A percentile compares a stretch with the other conserved stretches of the same genome.
Conservation (phyloP, 2,888 invertebrate species). For the Nowickia ferox region DNA sequence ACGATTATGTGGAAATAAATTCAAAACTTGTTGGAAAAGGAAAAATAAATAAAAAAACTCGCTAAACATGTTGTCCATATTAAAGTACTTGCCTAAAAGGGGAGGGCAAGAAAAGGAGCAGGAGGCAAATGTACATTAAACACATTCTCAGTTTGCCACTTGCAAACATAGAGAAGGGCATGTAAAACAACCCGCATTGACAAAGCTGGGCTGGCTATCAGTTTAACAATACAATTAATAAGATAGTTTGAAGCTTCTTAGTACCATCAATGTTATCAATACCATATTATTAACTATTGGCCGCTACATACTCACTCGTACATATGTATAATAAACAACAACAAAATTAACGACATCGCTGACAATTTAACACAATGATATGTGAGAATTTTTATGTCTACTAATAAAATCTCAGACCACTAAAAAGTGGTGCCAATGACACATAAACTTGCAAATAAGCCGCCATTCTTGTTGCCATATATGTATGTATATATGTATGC, state of each 20-base stretch:
- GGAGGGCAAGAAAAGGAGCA: neutral
- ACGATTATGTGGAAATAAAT: conserved; percentile 35
- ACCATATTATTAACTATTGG: neutral
- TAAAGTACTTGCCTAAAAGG: neutral
- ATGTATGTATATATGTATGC: no score
- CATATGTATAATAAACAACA: neutral
- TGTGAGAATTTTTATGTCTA: conserved; percentile 22
- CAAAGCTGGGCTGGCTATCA: conserved; percentile 66
- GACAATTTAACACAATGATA: conserved; percentile 57
- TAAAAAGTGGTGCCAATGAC: conserved; percentile 45
- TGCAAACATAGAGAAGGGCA: neutral
- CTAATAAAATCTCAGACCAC: neutral
- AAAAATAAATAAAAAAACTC: conserved; percentile 30
- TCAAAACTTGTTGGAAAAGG: conserved; percentile 12
- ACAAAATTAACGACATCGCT: conserved; percentile 47
- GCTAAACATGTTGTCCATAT: conserved; percentile 20
- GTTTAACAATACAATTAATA: conserved; percentile 71
- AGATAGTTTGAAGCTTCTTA: conserved; percentile 73
- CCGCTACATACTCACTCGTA: neutral
- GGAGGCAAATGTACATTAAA: neutral
- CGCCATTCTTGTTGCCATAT: conserved; percentile 39
- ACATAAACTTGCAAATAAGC: conserved; percentile 36
- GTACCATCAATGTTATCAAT: conserved; percentile 63
- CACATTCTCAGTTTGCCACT: conserved; percentile 1
- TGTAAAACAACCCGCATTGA: neutral